Conservation (phyloP, 1,140 invertebrate genomes). For the Mizuhopecten yessoensis region DNA sequence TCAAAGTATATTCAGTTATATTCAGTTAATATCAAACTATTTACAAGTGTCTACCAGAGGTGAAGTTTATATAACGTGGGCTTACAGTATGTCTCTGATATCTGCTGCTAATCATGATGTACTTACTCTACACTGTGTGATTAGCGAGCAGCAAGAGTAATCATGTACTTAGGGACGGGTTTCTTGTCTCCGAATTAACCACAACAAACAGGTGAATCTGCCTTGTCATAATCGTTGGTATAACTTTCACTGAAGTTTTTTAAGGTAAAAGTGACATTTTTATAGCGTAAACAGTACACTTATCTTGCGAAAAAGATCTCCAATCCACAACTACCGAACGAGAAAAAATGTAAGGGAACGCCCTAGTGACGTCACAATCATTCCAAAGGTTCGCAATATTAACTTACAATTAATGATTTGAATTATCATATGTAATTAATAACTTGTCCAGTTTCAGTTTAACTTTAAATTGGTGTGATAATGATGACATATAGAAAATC, state of each 20-base stretch:
- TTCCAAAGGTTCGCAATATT: not conserved
- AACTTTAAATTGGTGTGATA: not conserved
- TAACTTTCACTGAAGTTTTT: not conserved
- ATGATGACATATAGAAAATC: not conserved
- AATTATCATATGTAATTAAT: not conserved
- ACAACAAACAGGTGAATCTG: conserved; percentile 7
- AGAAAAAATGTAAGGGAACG: not conserved
- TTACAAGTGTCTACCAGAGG: too few species aligned
- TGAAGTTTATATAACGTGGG: too few species aligned
- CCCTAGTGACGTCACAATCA: not conserved
- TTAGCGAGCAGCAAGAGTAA: too few species aligned
- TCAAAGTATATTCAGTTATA: too few species aligned
- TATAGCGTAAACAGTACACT: not conserved
- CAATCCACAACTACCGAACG: not conserved
- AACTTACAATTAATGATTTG: not conserved
- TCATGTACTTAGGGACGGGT: not conserved
- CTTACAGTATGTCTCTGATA: too few species aligned
- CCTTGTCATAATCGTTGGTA: not conserved
- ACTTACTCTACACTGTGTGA: too few species aligned
- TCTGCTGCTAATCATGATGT: too few species aligned
- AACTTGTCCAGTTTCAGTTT: not conserved
- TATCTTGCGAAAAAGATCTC: not conserved
- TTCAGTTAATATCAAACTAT: too few species aligned
- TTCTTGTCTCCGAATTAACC: not conserved
- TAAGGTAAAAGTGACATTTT: not conserved